A percentile compares a stretch with the other conserved stretches of the same genome.
Evolutionary conservation across 2,888 invertebrate species (phyloP).

Genomic region (Tupiocoris notatus): DNA sequence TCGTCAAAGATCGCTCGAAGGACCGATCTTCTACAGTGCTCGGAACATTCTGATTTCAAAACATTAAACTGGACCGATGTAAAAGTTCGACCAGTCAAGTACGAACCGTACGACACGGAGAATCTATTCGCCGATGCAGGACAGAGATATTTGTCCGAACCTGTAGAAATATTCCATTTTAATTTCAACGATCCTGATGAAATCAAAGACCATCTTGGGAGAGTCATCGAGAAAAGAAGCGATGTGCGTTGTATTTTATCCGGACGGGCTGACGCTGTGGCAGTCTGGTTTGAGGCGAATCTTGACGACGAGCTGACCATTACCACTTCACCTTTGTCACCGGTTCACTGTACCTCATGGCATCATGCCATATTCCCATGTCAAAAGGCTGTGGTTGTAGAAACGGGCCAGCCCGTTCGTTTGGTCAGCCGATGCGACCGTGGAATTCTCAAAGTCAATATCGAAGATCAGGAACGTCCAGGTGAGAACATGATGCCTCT

Average conservation of each 20-base stretch:
- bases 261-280: slow-evolving; percentile 65
- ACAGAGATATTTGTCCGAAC: slow-evolving; percentile 61
- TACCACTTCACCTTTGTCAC: slow-evolving; percentile 53
- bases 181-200: slow-evolving; percentile 64
- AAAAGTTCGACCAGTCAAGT: slow-evolving; percentile 53
- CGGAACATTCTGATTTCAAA: slow-evolving; percentile 46
- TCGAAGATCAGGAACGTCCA: slow-evolving; percentile 50
- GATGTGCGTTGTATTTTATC: slow-evolving; percentile 54
- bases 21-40: slow-evolving; percentile 55
- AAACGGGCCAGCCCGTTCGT: background rate
- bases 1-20: slow-evolving; percentile 58
- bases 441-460: slow-evolving; percentile 55
- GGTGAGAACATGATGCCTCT: slow-evolving; percentile 10
- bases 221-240: slow-evolving; percentile 51
- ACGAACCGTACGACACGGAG: slow-evolving; percentile 67
- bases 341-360: slow-evolving; percentile 57
- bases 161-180: slow-evolving; percentile 59
- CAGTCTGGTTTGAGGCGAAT: slow-evolving; percentile 72
- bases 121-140: slow-evolving; percentile 60
- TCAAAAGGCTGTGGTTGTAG: slow-evolving; percentile 51
- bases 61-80: slow-evolving; percentile 52
- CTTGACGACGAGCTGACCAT: slow-evolving; percentile 63
- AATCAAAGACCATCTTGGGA: slow-evolving; percentile 55
- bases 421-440: background rate
- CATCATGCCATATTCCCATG: slow-evolving; percentile 73